Evolutionary conservation across 2,888 invertebrate species (phyloP).

Genomic region (Drosophila kambysellisi): DNA sequence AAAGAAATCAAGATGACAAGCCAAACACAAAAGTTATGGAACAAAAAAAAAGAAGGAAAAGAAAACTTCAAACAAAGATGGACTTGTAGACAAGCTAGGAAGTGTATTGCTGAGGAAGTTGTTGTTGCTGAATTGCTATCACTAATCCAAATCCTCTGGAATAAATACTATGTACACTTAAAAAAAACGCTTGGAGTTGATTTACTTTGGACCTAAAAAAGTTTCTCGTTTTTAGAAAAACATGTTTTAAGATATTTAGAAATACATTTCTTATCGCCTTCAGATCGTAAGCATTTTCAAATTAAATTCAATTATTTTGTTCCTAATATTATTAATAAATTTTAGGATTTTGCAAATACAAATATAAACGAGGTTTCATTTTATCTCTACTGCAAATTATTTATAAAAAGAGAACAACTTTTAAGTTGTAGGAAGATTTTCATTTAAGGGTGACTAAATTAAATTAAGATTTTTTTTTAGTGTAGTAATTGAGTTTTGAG

Average conservation of each 20-base stretch:
- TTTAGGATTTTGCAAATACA: background rate
- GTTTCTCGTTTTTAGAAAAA: background rate
- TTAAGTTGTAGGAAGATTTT: background rate
- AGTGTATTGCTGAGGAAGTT: background rate
- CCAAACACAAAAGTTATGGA: background rate
- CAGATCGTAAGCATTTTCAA: background rate
- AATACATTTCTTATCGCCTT: background rate
- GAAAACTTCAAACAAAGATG: constrained; percentile 6
- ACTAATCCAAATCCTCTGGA: background rate
- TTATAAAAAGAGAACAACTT: background rate
- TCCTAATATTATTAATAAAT: background rate
- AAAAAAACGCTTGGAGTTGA: background rate
- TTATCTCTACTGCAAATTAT: background rate
- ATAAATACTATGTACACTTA: background rate
- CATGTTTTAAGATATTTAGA: too few relatives aligned
- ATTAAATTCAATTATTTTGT: too few relatives aligned
- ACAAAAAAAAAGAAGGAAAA: background rate
- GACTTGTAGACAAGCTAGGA: background rate
- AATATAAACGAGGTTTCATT: too few relatives aligned
- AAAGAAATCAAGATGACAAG: background rate
- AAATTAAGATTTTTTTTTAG: background rate
- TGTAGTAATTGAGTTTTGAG: background rate
- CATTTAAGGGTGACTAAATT: background rate
- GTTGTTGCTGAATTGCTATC: background rate
- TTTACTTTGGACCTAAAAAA: background rate